Evolutionary conservation across 2,113 vertebrate genomes (phyloP), one percentile per base, ranked within the genome.

Genomic region (Platysteira castanea): DNA sequence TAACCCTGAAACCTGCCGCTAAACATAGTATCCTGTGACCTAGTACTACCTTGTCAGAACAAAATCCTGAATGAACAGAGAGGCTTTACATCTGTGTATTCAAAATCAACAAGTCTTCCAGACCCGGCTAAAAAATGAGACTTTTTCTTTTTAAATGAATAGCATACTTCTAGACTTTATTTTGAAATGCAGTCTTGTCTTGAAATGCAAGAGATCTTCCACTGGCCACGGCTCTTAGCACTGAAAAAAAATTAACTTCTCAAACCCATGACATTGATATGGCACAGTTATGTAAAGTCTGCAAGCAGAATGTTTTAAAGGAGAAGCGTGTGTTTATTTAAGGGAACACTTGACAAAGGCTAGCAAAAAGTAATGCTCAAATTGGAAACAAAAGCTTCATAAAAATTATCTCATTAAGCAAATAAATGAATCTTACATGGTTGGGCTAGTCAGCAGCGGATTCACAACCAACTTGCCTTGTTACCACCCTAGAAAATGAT

Each of bases 11-110:
- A 82, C 69, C 41, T 46, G 53, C 2, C 61, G 84, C 93, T 92
- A 95, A 96, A 96, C 65, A 93, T 89, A 95, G 93, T 44, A 85
- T 33, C 68, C 60, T 42, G 57, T 94, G 81, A 95, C 89, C 86
- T 80, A 76, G 56, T 37, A 37, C 49, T 78, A 49, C 81, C 85
- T 86, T 76, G 60, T 90, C 76, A 90, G 92, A 71, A 64, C 24
- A 86, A 94, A 95, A 95, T 80, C 79, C 85, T 78, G 52, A 95
- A 86, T 56, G 60, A 88, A 83, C 33, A 90, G 54, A 94, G 59
- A 83, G 23, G 39, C 37, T 89, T 93, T 74, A 75, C 22, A 3
- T 59, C 44, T 26, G 24, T 17, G 8, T 44, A 90, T 27, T 78
- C 33, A 52, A 84, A 89, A 88, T 74, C 75, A 86, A 94, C 27